Base-by-base conservation (phyloP, 2,888 invertebrate species). In the Orthosia gracilis region DNA sequence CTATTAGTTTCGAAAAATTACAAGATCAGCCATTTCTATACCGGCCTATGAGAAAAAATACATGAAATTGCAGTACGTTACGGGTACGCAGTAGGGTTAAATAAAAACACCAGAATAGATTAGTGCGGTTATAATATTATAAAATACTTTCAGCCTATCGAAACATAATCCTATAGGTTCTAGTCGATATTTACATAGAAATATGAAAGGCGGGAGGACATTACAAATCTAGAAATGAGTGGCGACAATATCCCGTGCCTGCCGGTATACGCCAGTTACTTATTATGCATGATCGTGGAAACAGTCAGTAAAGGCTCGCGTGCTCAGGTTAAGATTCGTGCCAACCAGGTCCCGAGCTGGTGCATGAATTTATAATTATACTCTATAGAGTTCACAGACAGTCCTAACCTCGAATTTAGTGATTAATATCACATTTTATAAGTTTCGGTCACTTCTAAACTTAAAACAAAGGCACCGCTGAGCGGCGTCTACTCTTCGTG, bases 71-170 rank as follows among this genome's bases (percentile, higher is more conserved):
- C 76, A 59, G 62, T 82, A 68, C 78, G 40, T 70, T 65, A 79
- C 74, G 59, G 84, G 66, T 74, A 69, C 74, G 64, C 79, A 74
- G 52, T 55, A 73, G 76, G 71, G 62, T 77, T 68, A 87, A 92
- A 91, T 87, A 89, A 91, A 92, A 90, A 83, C 85, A 79, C 83
- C 71, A 74, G 57, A 74, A 83, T 87, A 90, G 90, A 91, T 91
- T 93, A 93, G 93, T 91, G 90, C 89, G 94, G 95, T 95, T 95
- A 96, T 96, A 95, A 94, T 95, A 93, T 93, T 95, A 96, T 95
- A 96, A 96, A 96, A 96, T 95, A 96, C 94, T 94, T 94, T 94
- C 92, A 95, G 92, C 96, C 93, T 96, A 96, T 94, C 89, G 90
- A 94, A 93, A 95, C 95, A 95, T 95, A 95, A 95, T 94, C 92